A percentile compares a stretch with the other conserved stretches of the same genome.
Conservation (phyloP, 2,888 invertebrate species). For the Unio pictorum region DNA sequence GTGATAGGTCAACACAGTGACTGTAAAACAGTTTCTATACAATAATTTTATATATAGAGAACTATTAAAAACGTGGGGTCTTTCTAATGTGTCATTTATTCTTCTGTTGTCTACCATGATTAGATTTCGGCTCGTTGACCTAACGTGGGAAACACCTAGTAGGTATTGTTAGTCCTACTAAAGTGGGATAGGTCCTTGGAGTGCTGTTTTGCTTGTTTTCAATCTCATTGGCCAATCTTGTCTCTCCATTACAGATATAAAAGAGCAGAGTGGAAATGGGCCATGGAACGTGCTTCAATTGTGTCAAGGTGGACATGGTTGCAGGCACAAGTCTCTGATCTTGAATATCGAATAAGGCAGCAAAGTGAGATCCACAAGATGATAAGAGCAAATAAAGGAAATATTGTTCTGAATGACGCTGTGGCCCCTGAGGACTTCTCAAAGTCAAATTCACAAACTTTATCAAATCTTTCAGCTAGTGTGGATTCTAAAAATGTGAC, state of each 20-base stretch:
- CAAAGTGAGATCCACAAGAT: conserved; percentile 83
- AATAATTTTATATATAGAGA: too few relatives aligned
- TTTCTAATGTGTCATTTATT: too few relatives aligned
- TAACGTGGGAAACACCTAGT: background rate
- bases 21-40: too few relatives aligned
- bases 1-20: too few relatives aligned
- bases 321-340: conserved; percentile 91
- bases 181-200: background rate
- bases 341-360: conserved; percentile 92
- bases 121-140: too few relatives aligned
- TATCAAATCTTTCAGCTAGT: too few relatives aligned
- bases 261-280: conserved; percentile 72
- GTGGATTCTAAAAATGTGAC: conserved; percentile 36
- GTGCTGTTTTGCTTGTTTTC: background rate
- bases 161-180: background rate
- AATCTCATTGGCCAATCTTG: background rate
- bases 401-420: conserved; percentile 72
- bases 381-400: conserved; percentile 77
- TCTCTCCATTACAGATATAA: conserved; percentile 70
- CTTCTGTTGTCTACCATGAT: too few relatives aligned
- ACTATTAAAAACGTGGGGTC: too few relatives aligned
- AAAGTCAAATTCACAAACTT: conserved; percentile 2
- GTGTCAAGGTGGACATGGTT: conserved; percentile 93
- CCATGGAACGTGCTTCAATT: conserved; percentile 84
- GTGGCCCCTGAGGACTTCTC: conserved; percentile 44